Evolutionary conservation across 1,140 invertebrate species (phyloP).

Genomic region (Drosophila nigromelanica): DNA sequence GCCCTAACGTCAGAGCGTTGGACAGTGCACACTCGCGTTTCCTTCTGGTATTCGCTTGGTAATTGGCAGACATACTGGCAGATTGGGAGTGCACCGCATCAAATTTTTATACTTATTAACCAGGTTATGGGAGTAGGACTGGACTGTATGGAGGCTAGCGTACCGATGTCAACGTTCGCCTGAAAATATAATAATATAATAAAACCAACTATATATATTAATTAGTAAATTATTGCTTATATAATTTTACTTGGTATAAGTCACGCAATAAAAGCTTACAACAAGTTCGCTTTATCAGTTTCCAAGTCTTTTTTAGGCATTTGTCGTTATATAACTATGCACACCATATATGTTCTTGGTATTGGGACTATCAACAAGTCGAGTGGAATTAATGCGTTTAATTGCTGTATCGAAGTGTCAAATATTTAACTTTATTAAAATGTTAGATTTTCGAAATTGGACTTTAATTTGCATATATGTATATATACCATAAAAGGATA

Average conservation of each 20-base stretch:
- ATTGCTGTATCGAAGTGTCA: conserved; percentile 19
- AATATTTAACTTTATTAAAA: conserved; percentile 13
- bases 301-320: neutral
- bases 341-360: neutral
- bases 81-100: conserved; percentile 15
- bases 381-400: conserved; percentile 17
- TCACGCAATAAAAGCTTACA: neutral
- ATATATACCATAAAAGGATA: neutral
- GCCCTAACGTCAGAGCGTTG: conserved; percentile 22
- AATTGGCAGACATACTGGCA: conserved; percentile 51
- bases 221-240: no score
- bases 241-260: neutral
- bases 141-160: no score
- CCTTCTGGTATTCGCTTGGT: conserved; percentile 20
- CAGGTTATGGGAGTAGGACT: no score
- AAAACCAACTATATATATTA: no score
- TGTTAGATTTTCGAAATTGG: neutral
- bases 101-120: neutral
- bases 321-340: neutral
- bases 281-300: neutral
- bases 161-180: no score
- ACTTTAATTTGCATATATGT: neutral
- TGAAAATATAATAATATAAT: no score
- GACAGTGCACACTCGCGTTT: conserved; percentile 19
- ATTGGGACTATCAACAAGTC: conserved; percentile 7